Evolutionary conservation across 1,140 invertebrate genomes (phyloP).

Genomic region (Drosophila mayri): DNA sequence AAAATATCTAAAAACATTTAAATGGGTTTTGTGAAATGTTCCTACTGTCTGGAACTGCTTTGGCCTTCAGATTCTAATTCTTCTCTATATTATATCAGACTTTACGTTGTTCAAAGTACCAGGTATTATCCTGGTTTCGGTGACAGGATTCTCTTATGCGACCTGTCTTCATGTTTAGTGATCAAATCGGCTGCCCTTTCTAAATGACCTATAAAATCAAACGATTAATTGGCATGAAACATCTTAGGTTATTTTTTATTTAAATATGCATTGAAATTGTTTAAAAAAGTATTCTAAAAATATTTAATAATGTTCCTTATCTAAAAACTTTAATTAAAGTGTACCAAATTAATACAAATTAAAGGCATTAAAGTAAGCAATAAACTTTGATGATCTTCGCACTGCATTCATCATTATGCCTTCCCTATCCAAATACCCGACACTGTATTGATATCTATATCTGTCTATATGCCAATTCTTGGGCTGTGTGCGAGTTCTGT

Average conservation of each 20-base stretch:
- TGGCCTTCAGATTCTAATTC: too few relatives aligned
- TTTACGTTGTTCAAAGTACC: too few relatives aligned
- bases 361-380: background rate
- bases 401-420: slow-evolving; percentile 11
- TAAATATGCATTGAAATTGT: too few relatives aligned
- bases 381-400: background rate
- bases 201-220: too few relatives aligned
- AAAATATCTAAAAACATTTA: background rate
- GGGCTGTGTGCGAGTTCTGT: slow-evolving; percentile 44
- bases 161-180: too few relatives aligned
- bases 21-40: background rate
- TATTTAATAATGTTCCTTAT: too few relatives aligned
- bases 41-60: background rate
- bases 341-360: background rate
- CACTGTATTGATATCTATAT: slow-evolving; percentile 53
- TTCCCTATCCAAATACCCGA: slow-evolving; percentile 29
- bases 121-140: too few relatives aligned
- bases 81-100: too few relatives aligned
- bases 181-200: too few relatives aligned
- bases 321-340: background rate
- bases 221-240: too few relatives aligned
- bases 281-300: too few relatives aligned
- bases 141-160: too few relatives aligned
- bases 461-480: slow-evolving; percentile 69
- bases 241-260: background rate